A percentile compares a stretch with the other conserved stretches of the same genome.
These are phyloP conservation scores for Diphyllodes magnificus DNA, from an alignment of 2,113 vertebrate genomes.

Conservation along the genomic window DNA sequence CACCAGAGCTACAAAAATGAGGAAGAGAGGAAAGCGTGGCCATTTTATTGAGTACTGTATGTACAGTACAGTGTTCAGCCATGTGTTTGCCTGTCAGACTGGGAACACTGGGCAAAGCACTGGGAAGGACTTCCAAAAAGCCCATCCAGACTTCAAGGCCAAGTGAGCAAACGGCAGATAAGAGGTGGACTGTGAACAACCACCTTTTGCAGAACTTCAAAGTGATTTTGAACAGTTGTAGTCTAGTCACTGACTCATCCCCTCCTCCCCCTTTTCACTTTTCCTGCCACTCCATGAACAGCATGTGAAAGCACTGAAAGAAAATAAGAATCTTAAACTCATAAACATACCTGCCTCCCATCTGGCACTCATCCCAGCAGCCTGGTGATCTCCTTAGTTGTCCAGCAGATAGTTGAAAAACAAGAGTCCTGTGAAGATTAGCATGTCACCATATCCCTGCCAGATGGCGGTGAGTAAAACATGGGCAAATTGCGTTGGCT, in stretches of 20 bases:
- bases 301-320: conserved; percentile 69
- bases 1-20: background rate
- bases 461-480: conserved; percentile 78
- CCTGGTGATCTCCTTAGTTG: conserved; percentile 77
- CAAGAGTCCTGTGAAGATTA: conserved; percentile 78
- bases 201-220: conserved; percentile 26
- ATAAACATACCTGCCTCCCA: conserved; percentile 80
- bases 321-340: conserved; percentile 76
- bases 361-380: conserved; percentile 74
- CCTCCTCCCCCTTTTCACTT: conserved; percentile 48
- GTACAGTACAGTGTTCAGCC: background rate
- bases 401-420: conserved; percentile 78
- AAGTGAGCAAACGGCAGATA: background rate
- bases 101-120: background rate
- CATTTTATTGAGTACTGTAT: background rate
- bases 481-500: conserved; percentile 74
- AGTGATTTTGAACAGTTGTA: conserved; percentile 37
- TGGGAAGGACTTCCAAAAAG: background rate
- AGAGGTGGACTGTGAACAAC: background rate
- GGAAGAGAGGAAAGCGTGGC: background rate
- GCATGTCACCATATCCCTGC: conserved; percentile 74
- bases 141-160: background rate
- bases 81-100: background rate
- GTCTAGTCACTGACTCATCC: conserved; percentile 32
- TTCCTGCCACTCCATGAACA: conserved; percentile 64